A percentile compares a stretch with the other conserved stretches of the same genome.
Conservation (phyloP, 1,140 invertebrate species). For the Drosophila prosaltans region DNA sequence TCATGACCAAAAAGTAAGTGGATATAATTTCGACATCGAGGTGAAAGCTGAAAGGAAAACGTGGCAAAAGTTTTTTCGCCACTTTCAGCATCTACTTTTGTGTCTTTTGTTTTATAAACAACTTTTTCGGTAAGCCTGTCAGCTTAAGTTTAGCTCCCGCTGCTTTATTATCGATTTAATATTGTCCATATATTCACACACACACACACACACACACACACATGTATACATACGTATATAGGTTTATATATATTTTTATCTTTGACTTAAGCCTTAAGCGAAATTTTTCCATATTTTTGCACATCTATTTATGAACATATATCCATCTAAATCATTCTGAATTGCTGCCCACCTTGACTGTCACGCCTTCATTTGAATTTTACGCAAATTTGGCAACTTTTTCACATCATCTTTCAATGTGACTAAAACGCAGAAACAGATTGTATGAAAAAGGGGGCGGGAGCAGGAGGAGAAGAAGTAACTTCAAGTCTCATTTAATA, state of each 20-base stretch:
- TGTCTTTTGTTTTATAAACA: constrained; percentile 55
- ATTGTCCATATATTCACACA: constrained; percentile 8
- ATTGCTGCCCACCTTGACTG: constrained; percentile 19
- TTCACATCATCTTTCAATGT: constrained; percentile 28
- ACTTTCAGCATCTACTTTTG: constrained; percentile 10
- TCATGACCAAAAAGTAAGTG: constrained; percentile 88
- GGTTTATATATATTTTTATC: constrained; percentile 18
- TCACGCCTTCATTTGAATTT: constrained; percentile 62
- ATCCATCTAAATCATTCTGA: constrained; percentile 52
- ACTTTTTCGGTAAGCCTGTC: constrained; percentile 49
- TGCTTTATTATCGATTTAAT: constrained; percentile 44
- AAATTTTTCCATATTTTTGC: constrained; percentile 35
- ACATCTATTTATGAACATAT: constrained; percentile 50
- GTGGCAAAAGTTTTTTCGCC: neutral
- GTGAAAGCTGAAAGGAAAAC: neutral
- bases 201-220: constrained; percentile 8
- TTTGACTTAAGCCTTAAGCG: constrained; percentile 14
- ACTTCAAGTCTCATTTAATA: constrained; percentile 47
- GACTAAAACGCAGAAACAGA: constrained; percentile 1
- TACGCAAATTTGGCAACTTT: constrained; percentile 63
- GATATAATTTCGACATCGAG: constrained; percentile 36
- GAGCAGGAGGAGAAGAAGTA: neutral
- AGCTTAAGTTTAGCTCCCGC: constrained; percentile 33
- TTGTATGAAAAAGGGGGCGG: neutral
- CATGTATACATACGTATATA: constrained; percentile 19